Evolutionary conservation across 2,797 vertebrate species (phyloP).

Genomic region (Merluccius polli): DNA sequence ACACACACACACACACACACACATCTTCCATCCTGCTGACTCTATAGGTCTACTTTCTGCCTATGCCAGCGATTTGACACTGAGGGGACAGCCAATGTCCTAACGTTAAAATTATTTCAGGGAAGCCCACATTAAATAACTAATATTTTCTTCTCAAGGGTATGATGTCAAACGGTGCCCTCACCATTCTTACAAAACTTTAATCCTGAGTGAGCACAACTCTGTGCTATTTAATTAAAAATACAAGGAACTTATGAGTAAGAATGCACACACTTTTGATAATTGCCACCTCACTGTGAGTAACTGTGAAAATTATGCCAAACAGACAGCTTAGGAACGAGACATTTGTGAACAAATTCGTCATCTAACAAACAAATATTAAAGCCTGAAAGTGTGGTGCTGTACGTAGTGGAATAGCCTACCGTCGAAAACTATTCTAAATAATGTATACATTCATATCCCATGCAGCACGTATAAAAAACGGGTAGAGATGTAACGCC

Average conservation of each 20-base stretch:
- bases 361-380: background rate
- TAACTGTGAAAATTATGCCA: background rate
- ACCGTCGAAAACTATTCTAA: background rate
- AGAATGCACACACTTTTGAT: constrained; percentile 1
- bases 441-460: background rate
- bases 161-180: constrained; percentile 21
- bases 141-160: constrained; percentile 35
- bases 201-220: constrained; percentile 6
- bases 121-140: constrained; percentile 44
- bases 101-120: constrained; percentile 39
- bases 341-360: background rate
- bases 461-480: background rate
- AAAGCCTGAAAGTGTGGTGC: background rate
- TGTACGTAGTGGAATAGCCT: too few relatives aligned
- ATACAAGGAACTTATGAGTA: background rate
- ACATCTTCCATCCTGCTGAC: constrained; percentile 4
- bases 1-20: background rate
- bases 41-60: constrained; percentile 19
- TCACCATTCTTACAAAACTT: constrained; percentile 19
- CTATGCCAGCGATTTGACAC: constrained; percentile 6
- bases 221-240: background rate
- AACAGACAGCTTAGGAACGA: background rate
- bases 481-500: too few relatives aligned
- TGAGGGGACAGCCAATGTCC: constrained; percentile 30
- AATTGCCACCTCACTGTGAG: background rate